These are phyloP conservation scores for Drosophila eohydei DNA, from an alignment of 2,888 invertebrate species.

Conservation along the genomic window DNA sequence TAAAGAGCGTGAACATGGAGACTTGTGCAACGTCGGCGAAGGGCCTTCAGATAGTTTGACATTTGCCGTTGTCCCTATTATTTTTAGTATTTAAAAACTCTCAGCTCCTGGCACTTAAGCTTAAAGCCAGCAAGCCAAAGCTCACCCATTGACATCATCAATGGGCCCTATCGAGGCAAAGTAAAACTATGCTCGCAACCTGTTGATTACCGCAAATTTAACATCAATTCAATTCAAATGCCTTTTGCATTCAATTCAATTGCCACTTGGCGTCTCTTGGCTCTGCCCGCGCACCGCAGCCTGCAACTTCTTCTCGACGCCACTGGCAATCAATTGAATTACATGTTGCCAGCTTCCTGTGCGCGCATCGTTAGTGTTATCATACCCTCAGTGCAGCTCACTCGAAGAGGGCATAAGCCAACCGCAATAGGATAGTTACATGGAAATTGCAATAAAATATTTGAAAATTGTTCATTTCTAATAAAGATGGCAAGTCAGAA, in stretches of 20 bases:
- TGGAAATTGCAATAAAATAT: neutral
- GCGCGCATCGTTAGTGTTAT: conserved; percentile 65
- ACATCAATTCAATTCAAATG: conserved; percentile 70
- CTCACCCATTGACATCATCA: conserved; percentile 15
- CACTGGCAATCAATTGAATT: conserved; percentile 73
- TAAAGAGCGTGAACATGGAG: conserved; percentile 16
- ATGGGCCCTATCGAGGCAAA: neutral
- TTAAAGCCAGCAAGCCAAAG: conserved; percentile 8
- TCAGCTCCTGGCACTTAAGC: conserved; percentile 44
- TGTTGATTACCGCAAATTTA: conserved; percentile 69
- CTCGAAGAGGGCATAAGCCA: conserved; percentile 4
- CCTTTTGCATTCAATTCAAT: conserved; percentile 70
- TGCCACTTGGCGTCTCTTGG: conserved; percentile 36
- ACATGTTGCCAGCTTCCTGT: conserved; percentile 72
- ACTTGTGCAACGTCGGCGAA: neutral
- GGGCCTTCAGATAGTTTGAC: conserved; percentile 40
- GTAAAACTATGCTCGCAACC: conserved; percentile 39
- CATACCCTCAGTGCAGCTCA: conserved; percentile 18
- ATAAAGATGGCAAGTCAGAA: neutral
- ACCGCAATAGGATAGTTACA: neutral
- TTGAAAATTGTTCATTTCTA: neutral
- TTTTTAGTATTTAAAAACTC: conserved; percentile 37
- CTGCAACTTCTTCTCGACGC: conserved; percentile 41
- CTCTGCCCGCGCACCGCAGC: conserved; percentile 13
- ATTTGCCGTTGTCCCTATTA: conserved; percentile 42